Percentiles rank a stretch among this genome's conserved stretches.
These are phyloP conservation scores for Steatornis caripensis DNA, from an alignment of 2,113 vertebrate species.

Conservation along the genomic window DNA sequence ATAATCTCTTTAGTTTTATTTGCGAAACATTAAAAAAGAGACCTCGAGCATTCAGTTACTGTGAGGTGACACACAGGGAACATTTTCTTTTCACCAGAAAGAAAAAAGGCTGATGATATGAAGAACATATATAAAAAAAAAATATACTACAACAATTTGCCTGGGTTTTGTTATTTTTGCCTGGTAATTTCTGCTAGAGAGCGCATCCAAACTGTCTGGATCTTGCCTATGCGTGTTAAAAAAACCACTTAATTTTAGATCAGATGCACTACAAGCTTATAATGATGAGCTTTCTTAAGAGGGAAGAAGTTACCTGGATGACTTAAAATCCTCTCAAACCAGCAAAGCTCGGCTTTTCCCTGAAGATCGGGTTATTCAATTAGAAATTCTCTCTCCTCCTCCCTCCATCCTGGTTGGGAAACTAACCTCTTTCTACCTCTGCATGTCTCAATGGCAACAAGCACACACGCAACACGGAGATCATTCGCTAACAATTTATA, in stretches of 20 bases:
- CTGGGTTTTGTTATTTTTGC: neutral
- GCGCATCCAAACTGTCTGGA: neutral
- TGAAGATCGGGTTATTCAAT: neutral
- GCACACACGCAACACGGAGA: neutral
- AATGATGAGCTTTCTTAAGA: neutral
- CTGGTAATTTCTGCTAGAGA: neutral
- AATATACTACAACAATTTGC: neutral
- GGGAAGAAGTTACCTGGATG: neutral
- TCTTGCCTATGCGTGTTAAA: neutral
- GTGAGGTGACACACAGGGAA: neutral
- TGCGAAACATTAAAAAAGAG: conserved; percentile 1
- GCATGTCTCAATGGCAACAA: neutral
- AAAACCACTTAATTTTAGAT: neutral
- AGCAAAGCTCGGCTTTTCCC: neutral
- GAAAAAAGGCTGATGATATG: neutral
- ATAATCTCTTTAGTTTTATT: conserved; percentile 3
- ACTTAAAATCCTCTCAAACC: neutral
- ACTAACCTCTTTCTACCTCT: neutral
- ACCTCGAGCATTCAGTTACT: neutral
- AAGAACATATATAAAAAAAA: too few species aligned
- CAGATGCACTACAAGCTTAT: fast-evolving
- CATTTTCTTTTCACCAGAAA: neutral
- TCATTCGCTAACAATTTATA: neutral
- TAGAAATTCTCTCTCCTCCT: neutral
- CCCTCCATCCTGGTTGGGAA: neutral